Base-by-base conservation (phyloP, 2,888 invertebrate genomes). In the Heliothis peltigera region DNA sequence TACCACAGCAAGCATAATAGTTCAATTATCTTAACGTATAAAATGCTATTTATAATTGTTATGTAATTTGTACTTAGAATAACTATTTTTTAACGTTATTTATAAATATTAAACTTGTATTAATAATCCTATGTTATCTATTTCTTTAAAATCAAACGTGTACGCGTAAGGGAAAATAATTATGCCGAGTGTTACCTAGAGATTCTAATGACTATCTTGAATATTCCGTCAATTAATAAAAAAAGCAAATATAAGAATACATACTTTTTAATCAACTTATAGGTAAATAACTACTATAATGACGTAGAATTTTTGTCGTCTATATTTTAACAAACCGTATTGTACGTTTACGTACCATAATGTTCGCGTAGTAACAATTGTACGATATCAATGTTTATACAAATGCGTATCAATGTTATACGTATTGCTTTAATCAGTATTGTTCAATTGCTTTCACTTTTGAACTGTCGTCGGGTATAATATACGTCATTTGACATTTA, bases 351-450 rank as follows among this genome's bases (percentile, higher is more conserved):
- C n/a, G n/a, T n/a, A n/a, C n/a, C n/a, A n/a, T n/a, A n/a, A 49
- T 49, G 21, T 43, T 44, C 42, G 43, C 42, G 43, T 57, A 44
- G 67, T 48, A 56, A 73, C 57, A 53, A 60, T 63, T 22, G 46
- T 22, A 39, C 55, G 57, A 60, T 61, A 73, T 55, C 51, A 60
- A 2, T 67, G 60, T 73, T 73, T 73, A 51, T 39, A 63, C 54
- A 60, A 60, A 39, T 53, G n/a, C 25, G 47, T 64, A 15, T 64
- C 70, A 75, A 53, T 72, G 58, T 44, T 60, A 22, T 39, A 32
- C n/a, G 17, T 8, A 44, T 75, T 47, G 43, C 43, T 48, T 56
- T 44, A 51, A 74, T 43, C 53, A 25, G 21, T 55, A 60, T 48
- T 70, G 51, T 75, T 59, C 47, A 42, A 52, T 48, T 28, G 48